Evolutionary conservation across 2,113 vertebrate species (phyloP), one percentile per base, ranked within the genome.

Genomic region (Rafetus swinhoei): DNA sequence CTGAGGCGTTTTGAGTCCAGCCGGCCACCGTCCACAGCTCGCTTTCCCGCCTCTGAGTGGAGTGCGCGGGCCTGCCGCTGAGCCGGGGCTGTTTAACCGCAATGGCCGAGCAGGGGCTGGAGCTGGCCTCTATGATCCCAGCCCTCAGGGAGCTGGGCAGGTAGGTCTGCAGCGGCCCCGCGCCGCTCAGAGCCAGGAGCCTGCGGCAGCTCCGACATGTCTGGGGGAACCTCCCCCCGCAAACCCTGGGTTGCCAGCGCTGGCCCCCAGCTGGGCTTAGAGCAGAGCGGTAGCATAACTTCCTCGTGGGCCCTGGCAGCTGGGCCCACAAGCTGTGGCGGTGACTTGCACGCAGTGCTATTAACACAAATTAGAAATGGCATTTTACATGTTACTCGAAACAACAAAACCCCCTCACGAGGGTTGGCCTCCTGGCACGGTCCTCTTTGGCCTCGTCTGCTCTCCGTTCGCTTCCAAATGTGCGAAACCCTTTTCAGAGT

Each of bases 51-150:
- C n/a, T 13, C 18, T 0, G 16, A 7, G 32, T 25, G 81, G 6
- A 6, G 79, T 59, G 3, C 90, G 39, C 24, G 12, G 7, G 57
- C 39, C 39, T 45, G 39, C 39, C 39, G 39, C 39, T 45, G 39
- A 45, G 39, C 39, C 39, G 39, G 93, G 93, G 62, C 95, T 92
- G 77, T 93, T 7, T 52, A 1, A 14, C 4, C 32, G 77, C 77
- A 1, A 98, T 98, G 85, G 98, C 98, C 95, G 99, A 99, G n/a
- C 98, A 97, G 8, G 98, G 98, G 6, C 95, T 99, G 91, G 99
- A 99, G 93, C 98, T 99, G 99, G 99, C 99, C 2, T 99, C 99
- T 2, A 99, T 99, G 99, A 99, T 99, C 77, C 99, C 99, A 45
- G 99, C 99, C 77, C 97, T 99, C 54, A 98, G 99, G 95, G 99